These are phyloP conservation scores for Gadopsis marmoratus DNA, from an alignment of 2,797 vertebrate genomes.

Conservation along the genomic window DNA sequence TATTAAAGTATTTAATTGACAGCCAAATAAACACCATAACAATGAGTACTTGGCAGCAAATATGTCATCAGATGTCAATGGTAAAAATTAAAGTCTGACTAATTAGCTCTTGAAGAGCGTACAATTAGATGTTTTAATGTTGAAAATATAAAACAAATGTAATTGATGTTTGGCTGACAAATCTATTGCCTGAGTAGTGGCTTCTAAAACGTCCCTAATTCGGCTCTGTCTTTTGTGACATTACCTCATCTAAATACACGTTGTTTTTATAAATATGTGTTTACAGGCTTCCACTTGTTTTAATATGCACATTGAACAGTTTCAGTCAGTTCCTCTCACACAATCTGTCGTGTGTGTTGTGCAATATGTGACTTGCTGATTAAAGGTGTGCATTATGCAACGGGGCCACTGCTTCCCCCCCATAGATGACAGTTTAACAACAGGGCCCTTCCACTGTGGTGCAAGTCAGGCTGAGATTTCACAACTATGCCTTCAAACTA, in stretches of 20 bases:
- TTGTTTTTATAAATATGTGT: conserved; percentile 56
- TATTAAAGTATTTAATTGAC: neutral
- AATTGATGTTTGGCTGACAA: neutral
- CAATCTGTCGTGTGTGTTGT: conserved; percentile 12
- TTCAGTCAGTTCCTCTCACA: conserved; percentile 60
- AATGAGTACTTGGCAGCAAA: neutral
- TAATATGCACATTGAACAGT: conserved; percentile 45
- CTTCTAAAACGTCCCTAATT: neutral
- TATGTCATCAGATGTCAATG: neutral
- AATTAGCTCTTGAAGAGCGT: neutral
- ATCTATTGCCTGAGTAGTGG: neutral
- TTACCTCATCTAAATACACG: conserved; percentile 57
- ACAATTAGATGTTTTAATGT: neutral
- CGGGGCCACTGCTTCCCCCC: conserved; percentile 37
- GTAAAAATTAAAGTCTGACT: neutral
- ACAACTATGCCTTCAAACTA: conserved; percentile 6
- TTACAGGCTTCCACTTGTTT: conserved; percentile 44
- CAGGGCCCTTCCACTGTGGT: conserved; percentile 15
- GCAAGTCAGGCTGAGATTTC: conserved; percentile 1
- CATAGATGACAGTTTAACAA: conserved; percentile 55
- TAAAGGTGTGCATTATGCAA: conserved; percentile 55
- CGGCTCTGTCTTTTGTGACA: conserved; percentile 35
- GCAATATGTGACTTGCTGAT: conserved; percentile 4
- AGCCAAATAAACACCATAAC: neutral
- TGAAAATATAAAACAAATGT: neutral